phyloP scores from a whole-genome alignment of 2,797 vertebrate genomes.

The Glyptemys insculpta region DNA sequence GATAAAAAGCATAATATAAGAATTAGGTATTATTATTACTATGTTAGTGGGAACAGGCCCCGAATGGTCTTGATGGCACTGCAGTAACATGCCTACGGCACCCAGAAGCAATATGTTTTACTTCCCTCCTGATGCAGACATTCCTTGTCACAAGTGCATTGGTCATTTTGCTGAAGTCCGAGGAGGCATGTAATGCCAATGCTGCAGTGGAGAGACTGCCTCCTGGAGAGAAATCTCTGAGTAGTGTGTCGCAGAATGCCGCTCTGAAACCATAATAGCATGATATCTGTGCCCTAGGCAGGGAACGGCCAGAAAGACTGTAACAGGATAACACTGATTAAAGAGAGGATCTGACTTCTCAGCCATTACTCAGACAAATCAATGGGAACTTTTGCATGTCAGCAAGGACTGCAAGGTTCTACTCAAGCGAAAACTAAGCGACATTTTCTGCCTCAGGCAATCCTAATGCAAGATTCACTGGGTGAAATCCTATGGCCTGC shows the following conservation, averaged over 20 bases:
- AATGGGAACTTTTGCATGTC: neutral
- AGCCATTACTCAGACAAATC: neutral
- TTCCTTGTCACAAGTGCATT: fast-evolving
- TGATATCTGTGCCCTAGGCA: neutral
- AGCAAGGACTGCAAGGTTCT: neutral
- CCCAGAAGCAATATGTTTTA: neutral
- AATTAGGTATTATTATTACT: neutral
- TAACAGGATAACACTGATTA: neutral
- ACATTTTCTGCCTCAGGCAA: neutral
- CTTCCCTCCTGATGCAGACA: fast-evolving
- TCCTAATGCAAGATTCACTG: fast-evolving
- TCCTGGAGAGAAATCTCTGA: neutral
- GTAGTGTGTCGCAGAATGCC: neutral
- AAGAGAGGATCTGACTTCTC: neutral
- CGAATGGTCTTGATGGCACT: neutral
- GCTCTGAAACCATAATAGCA: neutral
- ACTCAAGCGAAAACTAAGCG: neutral
- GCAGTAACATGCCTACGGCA: neutral
- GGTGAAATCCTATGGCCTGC: neutral
- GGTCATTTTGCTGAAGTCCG: fast-evolving
- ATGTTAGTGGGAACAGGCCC: neutral
- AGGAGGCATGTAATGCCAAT: fast-evolving
- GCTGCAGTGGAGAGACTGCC: neutral
- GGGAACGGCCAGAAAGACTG: neutral
- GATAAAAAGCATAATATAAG: neutral